A percentile compares a stretch with the other conserved stretches of the same genome.
Evolutionary conservation across 2,888 invertebrate species (phyloP).

Genomic region (Campopleginae sp.): DNA sequence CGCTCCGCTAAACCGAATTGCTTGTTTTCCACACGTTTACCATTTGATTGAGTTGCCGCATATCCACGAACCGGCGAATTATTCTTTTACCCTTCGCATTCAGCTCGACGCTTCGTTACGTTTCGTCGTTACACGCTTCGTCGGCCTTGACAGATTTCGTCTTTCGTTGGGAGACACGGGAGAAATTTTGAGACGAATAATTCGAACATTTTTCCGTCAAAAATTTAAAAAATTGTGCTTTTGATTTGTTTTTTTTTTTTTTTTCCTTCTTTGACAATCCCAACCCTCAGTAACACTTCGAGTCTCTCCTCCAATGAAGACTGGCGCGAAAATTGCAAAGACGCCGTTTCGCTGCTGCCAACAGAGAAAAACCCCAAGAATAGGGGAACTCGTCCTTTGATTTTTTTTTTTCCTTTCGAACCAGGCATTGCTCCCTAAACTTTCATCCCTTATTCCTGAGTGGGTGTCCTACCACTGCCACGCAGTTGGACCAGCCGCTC

Average conservation of each 20-base stretch:
- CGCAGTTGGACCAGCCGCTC: slow-evolving; percentile 49
- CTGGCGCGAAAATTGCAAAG: slow-evolving; percentile 40
- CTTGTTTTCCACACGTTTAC: slow-evolving; percentile 84
- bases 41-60: slow-evolving; percentile 81
- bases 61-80: slow-evolving; percentile 61
- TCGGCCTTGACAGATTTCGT: slow-evolving; percentile 42
- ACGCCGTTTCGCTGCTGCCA: slow-evolving; percentile 43
- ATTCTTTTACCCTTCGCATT: slow-evolving; percentile 23
- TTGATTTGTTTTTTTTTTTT: background rate
- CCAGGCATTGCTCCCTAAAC: slow-evolving; percentile 60
- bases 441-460: slow-evolving; percentile 59
- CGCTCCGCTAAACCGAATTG: slow-evolving; percentile 77
- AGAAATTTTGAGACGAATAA: background rate
- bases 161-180: background rate
- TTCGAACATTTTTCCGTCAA: background rate
- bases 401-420: slow-evolving; percentile 52
- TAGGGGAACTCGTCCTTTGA: slow-evolving; percentile 57
- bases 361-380: slow-evolving; percentile 26
- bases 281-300: slow-evolving; percentile 9
- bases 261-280: no score
- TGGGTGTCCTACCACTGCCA: slow-evolving; percentile 29
- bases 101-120: background rate
- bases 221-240: slow-evolving; percentile 16
- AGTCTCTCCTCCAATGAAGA: slow-evolving; percentile 29
- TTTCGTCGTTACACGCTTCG: slow-evolving; percentile 2